Evolutionary conservation across 2,113 vertebrate genomes (phyloP), one percentile per base, ranked within the genome.

Genomic region (Podilymbus podiceps): DNA sequence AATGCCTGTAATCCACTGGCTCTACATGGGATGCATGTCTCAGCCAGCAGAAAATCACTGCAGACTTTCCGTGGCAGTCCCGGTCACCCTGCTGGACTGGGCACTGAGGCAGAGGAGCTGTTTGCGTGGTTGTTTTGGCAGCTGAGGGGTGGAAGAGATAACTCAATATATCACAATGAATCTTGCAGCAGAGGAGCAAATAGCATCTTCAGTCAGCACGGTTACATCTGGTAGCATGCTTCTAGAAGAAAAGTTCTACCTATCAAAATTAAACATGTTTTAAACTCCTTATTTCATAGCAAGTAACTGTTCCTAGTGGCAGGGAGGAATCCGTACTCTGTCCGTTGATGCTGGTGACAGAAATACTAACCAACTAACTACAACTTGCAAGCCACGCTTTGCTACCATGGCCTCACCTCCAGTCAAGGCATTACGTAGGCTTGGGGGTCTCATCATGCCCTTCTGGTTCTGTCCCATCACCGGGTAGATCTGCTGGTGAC

Each of bases 121-220:
- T 7, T 49, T 28, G 16, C 2, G 0, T 31, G 58, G 7, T 19
- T 8, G 0, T 22, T 23, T 5, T 72, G 62, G 49, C 38, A 87
- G 69, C 47, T 68, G 78, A 84, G 47, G 3, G 63, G 69, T 55
- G 58, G 25, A 67, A 72, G 58, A 53, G 71, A 28, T 9, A 25
- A 15, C 42, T 11, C n/a, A 46, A 53, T 55, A 4, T 27, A 53
- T 2, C 21, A 16, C 62, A 22, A 5, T 13, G n/a, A 55, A 18
- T 25, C 46, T 38, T 28, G 46, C 25, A 56, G 47, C 21, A n/a
- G 79, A 31, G 79, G 22, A 77, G 2, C 33, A 71, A 75, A 42
- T 19, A n/a, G 22, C 30, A 24, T 6, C 58, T 85, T 47, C 38
- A 40, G n/a, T 24, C 27, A 31, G 55, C 25, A 6, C 0, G 0